Evolutionary conservation across 1,140 invertebrate genomes (phyloP).

Genomic region (Scaptomyza pallida): DNA sequence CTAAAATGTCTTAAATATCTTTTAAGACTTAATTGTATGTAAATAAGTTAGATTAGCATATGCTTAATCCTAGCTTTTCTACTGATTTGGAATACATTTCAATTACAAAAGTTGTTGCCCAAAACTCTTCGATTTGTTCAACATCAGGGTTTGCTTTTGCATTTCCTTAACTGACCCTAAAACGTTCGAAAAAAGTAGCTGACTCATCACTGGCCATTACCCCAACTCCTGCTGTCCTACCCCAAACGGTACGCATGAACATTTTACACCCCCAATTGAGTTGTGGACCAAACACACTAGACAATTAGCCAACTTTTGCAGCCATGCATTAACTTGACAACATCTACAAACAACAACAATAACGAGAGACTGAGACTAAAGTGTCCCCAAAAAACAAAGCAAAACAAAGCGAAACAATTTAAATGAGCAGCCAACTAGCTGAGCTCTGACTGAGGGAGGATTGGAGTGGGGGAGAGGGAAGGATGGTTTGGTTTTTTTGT

Average conservation of each 20-base stretch:
- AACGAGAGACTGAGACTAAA: constrained; percentile 31
- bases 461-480: background rate
- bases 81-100: constrained; percentile 16
- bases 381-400: constrained; percentile 30
- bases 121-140: background rate
- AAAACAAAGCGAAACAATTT: constrained; percentile 58
- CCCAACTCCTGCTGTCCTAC: constrained; percentile 8
- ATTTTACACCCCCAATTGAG: constrained; percentile 49
- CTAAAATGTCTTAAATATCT: background rate
- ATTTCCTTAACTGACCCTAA: background rate
- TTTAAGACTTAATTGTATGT: background rate
- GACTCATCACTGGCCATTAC: constrained; percentile 64
- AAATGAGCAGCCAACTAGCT: constrained; percentile 65
- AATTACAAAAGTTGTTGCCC: constrained; percentile 6
- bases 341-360: constrained; percentile 35
- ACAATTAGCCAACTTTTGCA: constrained; percentile 78
- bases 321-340: constrained; percentile 76
- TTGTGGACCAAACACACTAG: constrained; percentile 44
- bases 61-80: constrained; percentile 2
- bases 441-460: background rate
- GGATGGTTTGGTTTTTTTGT: background rate
- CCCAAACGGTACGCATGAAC: constrained; percentile 1
- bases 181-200: constrained; percentile 32
- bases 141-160: background rate
- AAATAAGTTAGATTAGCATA: background rate